phyloP scores from a whole-genome alignment of 2,888 invertebrate genomes.

The Celastrina argiolus region DNA sequence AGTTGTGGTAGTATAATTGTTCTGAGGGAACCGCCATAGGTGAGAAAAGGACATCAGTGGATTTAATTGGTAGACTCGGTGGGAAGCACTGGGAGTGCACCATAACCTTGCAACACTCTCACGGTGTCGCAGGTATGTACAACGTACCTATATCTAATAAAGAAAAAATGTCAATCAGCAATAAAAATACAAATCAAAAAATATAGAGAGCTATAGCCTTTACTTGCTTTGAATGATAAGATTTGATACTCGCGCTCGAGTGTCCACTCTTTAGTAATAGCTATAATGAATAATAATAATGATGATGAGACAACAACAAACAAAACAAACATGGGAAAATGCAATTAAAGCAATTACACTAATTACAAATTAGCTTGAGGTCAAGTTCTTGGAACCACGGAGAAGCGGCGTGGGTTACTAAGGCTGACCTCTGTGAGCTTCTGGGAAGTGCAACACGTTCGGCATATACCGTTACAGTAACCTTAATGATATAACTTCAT shows the following conservation, averaged over 20 bases:
- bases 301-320: neutral
- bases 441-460: neutral
- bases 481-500: neutral
- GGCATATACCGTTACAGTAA: constrained; percentile 4
- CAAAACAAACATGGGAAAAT: constrained; percentile 9
- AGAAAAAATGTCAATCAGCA: no score
- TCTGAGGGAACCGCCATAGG: no score
- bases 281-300: neutral
- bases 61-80: no score
- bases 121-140: no score
- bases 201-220: no score
- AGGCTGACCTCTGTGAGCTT: constrained; percentile 1
- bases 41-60: no score
- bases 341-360: constrained; percentile 5
- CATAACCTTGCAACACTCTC: no score
- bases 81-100: no score
- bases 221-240: no score
- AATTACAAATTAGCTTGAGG: constrained; percentile 8
- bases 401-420: neutral
- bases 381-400: constrained; percentile 6
- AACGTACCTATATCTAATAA: no score
- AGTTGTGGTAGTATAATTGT: no score
- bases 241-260: neutral
- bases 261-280: neutral
- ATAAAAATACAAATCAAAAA: no score